Conservation (phyloP, 2,113 vertebrate species). For the Paraplagusia blochii region DNA sequence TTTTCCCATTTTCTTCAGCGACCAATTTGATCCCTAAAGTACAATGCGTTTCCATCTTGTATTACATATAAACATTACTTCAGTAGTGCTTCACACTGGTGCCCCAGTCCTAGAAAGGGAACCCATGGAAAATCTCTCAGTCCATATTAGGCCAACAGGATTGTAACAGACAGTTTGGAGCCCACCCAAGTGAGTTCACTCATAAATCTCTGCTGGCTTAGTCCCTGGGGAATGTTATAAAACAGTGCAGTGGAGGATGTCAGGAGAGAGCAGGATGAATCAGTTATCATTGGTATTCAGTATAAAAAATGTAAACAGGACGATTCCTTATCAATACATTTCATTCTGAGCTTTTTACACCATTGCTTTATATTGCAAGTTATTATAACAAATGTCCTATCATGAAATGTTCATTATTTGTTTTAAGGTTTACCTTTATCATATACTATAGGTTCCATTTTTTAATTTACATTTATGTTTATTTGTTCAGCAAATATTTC, state of each 20-base stretch:
- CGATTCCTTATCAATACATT: too few species aligned
- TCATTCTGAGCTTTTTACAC: too few species aligned
- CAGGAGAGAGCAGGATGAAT: slow-evolving; percentile 3
- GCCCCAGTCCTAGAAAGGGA: slow-evolving; percentile 27
- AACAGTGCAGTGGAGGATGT: slow-evolving; percentile 14
- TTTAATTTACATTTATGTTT: too few species aligned
- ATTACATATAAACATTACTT: slow-evolving; percentile 18
- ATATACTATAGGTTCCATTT: too few species aligned
- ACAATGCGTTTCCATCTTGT: neutral
- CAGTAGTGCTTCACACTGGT: neutral
- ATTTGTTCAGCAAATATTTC: too few species aligned
- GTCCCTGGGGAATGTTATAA: slow-evolving; percentile 35
- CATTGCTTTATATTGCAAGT: too few species aligned
- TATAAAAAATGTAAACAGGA: too few species aligned
- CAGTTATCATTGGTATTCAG: neutral
- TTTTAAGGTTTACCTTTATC: too few species aligned
- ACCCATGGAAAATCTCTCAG: slow-evolving; percentile 20
- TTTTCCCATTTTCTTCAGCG: neutral
- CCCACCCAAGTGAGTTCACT: slow-evolving; percentile 39
- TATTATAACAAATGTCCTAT: too few species aligned
- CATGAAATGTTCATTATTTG: too few species aligned
- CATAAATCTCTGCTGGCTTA: slow-evolving; percentile 19
- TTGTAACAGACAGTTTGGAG: slow-evolving; percentile 50
- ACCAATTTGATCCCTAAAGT: neutral
- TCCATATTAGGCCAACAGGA: slow-evolving; percentile 61